Percentiles rank a stretch among this genome's conserved stretches.
Evolutionary conservation across 2,797 vertebrate genomes (phyloP).

Genomic region (Dromococcyx pavoninus): DNA sequence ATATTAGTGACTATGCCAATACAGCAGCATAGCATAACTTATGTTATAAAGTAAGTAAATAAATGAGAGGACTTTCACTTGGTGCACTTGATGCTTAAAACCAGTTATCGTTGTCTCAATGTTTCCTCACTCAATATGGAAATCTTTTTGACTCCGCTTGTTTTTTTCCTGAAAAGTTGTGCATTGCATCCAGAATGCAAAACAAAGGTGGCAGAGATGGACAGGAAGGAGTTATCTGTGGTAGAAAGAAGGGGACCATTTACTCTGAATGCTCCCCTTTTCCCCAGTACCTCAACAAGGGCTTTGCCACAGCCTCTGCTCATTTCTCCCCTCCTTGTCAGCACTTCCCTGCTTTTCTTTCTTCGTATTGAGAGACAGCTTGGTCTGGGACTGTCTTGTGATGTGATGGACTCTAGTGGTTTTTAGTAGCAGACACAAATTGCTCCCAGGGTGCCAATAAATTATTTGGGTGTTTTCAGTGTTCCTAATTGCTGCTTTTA

Average conservation of each 20-base stretch:
- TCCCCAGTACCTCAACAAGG: background rate
- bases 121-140: background rate
- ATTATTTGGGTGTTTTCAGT: slow-evolving; percentile 6
- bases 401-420: background rate
- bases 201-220: background rate
- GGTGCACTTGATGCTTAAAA: background rate
- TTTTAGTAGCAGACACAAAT: background rate
- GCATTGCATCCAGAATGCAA: background rate
- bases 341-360: background rate
- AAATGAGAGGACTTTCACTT: background rate
- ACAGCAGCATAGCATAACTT: background rate
- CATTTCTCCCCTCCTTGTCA: background rate
- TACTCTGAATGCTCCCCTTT: background rate
- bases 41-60: background rate
- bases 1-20: background rate
- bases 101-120: background rate
- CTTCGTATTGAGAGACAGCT: background rate
- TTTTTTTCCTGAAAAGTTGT: background rate
- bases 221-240: background rate
- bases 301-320: background rate
- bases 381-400: background rate
- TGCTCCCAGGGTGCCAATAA: slow-evolving; percentile 12
- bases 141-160: background rate
- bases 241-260: background rate
- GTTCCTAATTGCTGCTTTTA: slow-evolving; percentile 20